A percentile compares a stretch with the other conserved stretches of the same genome.
These are phyloP conservation scores for Pachypeltis micranthus DNA, from an alignment of 1,140 invertebrate species.

Conservation along the genomic window DNA sequence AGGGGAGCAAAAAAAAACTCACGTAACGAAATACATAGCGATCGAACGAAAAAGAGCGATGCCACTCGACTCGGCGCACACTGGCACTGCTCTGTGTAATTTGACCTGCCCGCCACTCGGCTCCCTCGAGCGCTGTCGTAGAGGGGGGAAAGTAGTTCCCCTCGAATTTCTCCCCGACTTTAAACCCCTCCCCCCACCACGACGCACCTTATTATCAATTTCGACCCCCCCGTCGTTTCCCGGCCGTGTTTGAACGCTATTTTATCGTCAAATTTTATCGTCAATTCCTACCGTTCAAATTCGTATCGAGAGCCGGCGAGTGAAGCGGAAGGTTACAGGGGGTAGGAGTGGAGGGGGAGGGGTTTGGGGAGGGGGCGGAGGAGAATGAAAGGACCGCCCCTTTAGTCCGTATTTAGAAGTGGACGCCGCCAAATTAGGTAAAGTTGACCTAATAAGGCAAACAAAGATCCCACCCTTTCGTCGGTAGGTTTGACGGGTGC, in stretches of 20 bases:
- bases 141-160: slow-evolving; percentile 25
- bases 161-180: slow-evolving; percentile 4
- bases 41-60: slow-evolving; percentile 12
- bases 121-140: slow-evolving; percentile 12
- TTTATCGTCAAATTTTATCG: too few relatives aligned
- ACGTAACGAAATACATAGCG: slow-evolving; percentile 18
- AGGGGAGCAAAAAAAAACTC: slow-evolving; percentile 8
- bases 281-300: too few relatives aligned
- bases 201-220: too few relatives aligned
- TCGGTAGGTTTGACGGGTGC: not conserved
- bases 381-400: not conserved
- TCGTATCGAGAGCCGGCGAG: too few relatives aligned
- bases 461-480: not conserved
- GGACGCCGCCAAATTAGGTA: not conserved
- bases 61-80: slow-evolving; percentile 20
- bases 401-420: not conserved
- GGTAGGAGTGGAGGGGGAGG: too few relatives aligned
- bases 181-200: too few relatives aligned
- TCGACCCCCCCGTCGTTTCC: too few relatives aligned
- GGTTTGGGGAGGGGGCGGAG: not conserved
- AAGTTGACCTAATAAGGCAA: not conserved
- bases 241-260: too few relatives aligned
- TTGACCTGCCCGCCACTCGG: slow-evolving; percentile 15
- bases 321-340: too few relatives aligned
- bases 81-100: slow-evolving; percentile 30